Evolutionary conservation across 2,888 invertebrate species (phyloP), one percentile per base, ranked within the genome.

Genomic region (Cinara cedri): DNA sequence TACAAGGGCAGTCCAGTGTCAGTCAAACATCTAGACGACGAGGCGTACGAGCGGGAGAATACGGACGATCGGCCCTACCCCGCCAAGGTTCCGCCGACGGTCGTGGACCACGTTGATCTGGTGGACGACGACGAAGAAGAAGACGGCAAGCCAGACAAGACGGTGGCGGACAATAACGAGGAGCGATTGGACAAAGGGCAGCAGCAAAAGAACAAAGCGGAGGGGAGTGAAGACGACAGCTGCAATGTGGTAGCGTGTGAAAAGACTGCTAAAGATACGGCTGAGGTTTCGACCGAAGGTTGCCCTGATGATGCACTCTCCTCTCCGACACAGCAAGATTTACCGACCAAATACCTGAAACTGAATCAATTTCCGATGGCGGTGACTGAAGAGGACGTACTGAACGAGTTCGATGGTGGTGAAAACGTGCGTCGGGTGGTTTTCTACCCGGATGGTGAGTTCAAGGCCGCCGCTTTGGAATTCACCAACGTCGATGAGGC

Each of bases 21-120:
- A 24, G 90, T 97, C 0, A 88, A 89, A 72, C 88, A 90, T 70
- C 87, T 94, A 3, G 89, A 90, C 11, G 93, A 93, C 82, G 89
- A 89, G 2, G 89, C 90, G 14, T 97, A 93, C 85, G 92, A 93
- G 14, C 87, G 89, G 44, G 78, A 78, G 0, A 78, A 78, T 42
- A 78, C 78, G 21, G 78, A 78, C 51, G 60, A 78, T 92, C 44
- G 78, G 4, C 78, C 78, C 24, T 78, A 78, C 19, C 76, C 76
- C 92, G 10, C 14, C 1, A 34, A 34, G 34, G 34, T 34, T 3
- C 24, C n/a, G 19, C 9, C 55, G 34, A 49, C 34, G 19, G 13
- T 68, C 8, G 57, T 49, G 14, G 78, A 78, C n/a, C 46, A 60
- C 34, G 78, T 78, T 16, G 34, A 68, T 16, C 16, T 60, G 11